phyloP scores from a whole-genome alignment of 2,888 invertebrate genomes.

The Fragum sueziense region DNA sequence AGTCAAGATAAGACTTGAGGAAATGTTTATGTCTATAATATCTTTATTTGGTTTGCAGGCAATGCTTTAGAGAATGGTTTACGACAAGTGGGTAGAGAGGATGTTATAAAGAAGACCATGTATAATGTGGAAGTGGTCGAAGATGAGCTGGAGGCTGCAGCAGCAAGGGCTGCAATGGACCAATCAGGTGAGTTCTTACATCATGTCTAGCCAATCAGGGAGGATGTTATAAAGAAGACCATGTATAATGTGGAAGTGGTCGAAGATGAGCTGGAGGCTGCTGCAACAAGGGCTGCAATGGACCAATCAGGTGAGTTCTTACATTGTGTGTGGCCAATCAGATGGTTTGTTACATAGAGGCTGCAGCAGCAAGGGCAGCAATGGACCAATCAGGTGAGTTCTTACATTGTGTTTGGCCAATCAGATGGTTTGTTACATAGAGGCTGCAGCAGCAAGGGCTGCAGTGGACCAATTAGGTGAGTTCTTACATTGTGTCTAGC shows the following conservation, averaged over 20 bases:
- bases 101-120: conserved; percentile 92
- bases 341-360: conserved; percentile 93
- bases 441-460: conserved; percentile 87
- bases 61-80: conserved; percentile 92
- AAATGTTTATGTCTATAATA: too few species aligned
- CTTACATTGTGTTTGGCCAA: conserved; percentile 17
- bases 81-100: conserved; percentile 93
- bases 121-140: conserved; percentile 85
- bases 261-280: conserved; percentile 89
- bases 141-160: conserved; percentile 88
- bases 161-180: conserved; percentile 85
- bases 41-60: conserved; percentile 84
- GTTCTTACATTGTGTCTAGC: conserved; percentile 24
- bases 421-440: too few species aligned
- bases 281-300: conserved; percentile 85
- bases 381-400: conserved; percentile 82
- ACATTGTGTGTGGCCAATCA: conserved; percentile 3
- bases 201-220: not conserved
- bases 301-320: conserved; percentile 81
- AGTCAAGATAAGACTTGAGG: too few species aligned
- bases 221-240: conserved; percentile 94
- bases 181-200: conserved; percentile 78
- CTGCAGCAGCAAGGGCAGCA: conserved; percentile 86
- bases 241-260: conserved; percentile 84
- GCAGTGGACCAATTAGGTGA: conserved; percentile 82